A percentile compares a stretch with the other conserved stretches of the same genome.
Conservation (phyloP, 2,888 invertebrate genomes). For the Pteria penguin region DNA sequence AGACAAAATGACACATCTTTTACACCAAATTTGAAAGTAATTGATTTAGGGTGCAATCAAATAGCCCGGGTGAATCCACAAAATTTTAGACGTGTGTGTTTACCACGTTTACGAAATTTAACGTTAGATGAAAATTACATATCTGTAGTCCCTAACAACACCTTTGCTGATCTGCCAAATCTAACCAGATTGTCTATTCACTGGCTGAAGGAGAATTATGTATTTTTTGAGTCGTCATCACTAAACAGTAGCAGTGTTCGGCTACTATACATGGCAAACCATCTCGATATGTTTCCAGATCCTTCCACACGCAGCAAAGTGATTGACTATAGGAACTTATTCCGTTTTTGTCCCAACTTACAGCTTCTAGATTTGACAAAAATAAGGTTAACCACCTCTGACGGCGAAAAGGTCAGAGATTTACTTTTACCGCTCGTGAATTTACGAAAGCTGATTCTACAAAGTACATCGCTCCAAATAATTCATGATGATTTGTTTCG, state of each 20-base stretch:
- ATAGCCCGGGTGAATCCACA: not conserved
- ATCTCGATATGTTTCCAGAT: slow-evolving; percentile 9
- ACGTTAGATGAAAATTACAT: slow-evolving; percentile 21
- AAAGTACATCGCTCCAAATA: not conserved
- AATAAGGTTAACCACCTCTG: not conserved
- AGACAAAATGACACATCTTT: not conserved
- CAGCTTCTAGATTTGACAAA: slow-evolving; percentile 23
- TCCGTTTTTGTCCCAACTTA: slow-evolving; percentile 23
- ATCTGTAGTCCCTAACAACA: slow-evolving; percentile 17
- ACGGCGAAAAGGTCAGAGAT: not conserved
- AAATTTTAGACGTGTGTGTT: slow-evolving; percentile 5
- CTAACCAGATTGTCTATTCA: slow-evolving; percentile 1
- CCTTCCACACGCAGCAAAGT: too few species aligned
- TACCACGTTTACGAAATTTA: slow-evolving; percentile 10
- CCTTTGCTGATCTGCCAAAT: slow-evolving; percentile 23
- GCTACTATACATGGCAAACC: slow-evolving; percentile 3
- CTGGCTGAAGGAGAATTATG: not conserved
- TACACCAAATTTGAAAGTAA: not conserved
- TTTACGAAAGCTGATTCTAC: slow-evolving; percentile 23
- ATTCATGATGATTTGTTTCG: slow-evolving; percentile 10
- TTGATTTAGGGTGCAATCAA: slow-evolving; percentile 3
- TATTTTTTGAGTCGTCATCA: slow-evolving; percentile 4
- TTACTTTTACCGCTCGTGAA: slow-evolving; percentile 5
- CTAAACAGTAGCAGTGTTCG: slow-evolving; percentile 5
- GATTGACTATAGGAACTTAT: slow-evolving; percentile 22